Evolutionary conservation across 2,797 vertebrate genomes (phyloP).

Genomic region (Pipistrellus nathusii): DNA sequence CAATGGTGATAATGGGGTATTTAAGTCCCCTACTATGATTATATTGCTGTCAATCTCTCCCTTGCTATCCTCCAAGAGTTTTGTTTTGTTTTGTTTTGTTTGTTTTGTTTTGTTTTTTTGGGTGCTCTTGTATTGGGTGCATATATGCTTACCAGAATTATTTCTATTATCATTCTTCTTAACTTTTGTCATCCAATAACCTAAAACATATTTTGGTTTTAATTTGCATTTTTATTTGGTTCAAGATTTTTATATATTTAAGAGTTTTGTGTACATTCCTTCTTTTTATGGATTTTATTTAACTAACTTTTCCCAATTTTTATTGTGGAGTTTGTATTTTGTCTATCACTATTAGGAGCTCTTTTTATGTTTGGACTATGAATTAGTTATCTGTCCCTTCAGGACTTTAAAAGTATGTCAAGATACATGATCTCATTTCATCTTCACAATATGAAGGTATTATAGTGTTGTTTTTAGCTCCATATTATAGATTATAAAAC

Average conservation of each 20-base stretch:
- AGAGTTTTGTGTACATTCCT: neutral
- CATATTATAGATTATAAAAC: slow-evolving; percentile 7
- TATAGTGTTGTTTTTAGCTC: neutral
- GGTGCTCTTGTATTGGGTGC: too few species aligned
- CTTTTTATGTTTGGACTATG: neutral
- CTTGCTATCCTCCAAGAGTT: too few species aligned
- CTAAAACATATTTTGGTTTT: neutral
- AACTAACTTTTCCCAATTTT: neutral
- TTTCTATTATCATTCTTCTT: neutral
- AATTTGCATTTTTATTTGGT: neutral
- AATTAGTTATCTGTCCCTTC: neutral
- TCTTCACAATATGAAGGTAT: neutral
- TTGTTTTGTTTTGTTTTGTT: too few species aligned
- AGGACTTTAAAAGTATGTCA: neutral
- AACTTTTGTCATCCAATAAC: neutral
- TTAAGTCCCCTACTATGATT: too few species aligned
- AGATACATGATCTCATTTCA: neutral
- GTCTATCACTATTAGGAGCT: neutral
- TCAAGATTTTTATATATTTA: neutral
- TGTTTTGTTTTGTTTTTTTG: too few species aligned
- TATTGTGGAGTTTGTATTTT: neutral
- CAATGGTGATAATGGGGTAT: too few species aligned
- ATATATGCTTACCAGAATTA: too few species aligned
- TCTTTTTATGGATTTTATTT: slow-evolving; percentile 10
- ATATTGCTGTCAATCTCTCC: too few species aligned